These are phyloP conservation scores for Cantharis rufa DNA, from an alignment of 2,888 invertebrate genomes.

Conservation along the genomic window DNA sequence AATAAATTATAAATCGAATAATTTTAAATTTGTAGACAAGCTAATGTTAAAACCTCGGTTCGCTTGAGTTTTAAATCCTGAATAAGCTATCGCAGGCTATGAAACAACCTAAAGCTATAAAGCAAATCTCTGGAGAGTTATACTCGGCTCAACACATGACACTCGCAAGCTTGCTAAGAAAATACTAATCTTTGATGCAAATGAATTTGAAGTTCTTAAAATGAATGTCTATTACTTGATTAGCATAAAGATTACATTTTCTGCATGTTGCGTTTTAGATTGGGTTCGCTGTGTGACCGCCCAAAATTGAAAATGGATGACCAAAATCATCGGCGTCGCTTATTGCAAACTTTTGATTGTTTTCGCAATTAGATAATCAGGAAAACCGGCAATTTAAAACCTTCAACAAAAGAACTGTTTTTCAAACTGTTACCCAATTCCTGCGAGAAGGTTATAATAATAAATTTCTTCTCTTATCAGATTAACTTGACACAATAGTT, in stretches of 20 bases:
- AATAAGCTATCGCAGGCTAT: constrained; percentile 39
- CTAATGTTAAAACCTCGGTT: constrained; percentile 33
- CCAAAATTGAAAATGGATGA: neutral
- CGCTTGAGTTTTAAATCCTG: constrained; percentile 37
- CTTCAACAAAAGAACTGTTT: neutral
- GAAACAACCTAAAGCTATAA: constrained; percentile 39
- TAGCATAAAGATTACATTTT: neutral
- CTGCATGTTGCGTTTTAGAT: neutral
- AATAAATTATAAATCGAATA: neutral
- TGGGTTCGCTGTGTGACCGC: neutral
- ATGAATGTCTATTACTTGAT: constrained; percentile 2
- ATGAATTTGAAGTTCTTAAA: constrained; percentile 26
- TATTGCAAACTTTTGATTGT: neutral
- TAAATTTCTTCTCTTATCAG: constrained; percentile 53
- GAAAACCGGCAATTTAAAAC: neutral
- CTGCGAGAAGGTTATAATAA: constrained; percentile 33
- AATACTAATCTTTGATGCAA: constrained; percentile 39
- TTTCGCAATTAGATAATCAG: neutral
- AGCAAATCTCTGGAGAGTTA: constrained; percentile 45
- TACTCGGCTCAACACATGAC: constrained; percentile 43
- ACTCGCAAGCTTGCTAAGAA: constrained; percentile 40
- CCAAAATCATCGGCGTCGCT: neutral
- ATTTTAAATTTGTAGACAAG: constrained; percentile 28
- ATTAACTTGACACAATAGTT: constrained; percentile 56
- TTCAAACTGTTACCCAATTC: constrained; percentile 7